These are phyloP conservation scores for Seladonia tumulorum DNA, from an alignment of 2,888 invertebrate genomes.

Conservation along the genomic window DNA sequence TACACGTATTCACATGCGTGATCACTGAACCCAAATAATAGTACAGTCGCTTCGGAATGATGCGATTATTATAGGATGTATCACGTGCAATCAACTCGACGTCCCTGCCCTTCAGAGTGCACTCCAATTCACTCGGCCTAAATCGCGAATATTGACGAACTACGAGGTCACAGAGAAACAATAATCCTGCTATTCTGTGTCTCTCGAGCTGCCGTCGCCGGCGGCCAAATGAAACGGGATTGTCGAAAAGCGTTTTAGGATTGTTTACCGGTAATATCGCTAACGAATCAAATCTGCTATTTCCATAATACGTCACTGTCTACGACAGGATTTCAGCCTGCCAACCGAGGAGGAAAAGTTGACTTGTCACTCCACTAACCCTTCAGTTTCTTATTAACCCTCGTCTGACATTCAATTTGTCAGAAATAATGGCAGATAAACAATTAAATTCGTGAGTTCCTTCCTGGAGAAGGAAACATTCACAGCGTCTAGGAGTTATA, in stretches of 20 bases:
- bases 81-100: constrained; percentile 40
- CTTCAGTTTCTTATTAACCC: neutral
- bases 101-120: constrained; percentile 12
- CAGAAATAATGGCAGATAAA: neutral
- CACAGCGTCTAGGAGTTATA: no score
- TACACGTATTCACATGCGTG: constrained; percentile 2
- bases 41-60: constrained; percentile 26
- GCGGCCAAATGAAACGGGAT: neutral
- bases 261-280: neutral
- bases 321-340: neutral
- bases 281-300: neutral
- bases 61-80: constrained; percentile 51
- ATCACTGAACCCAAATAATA: constrained; percentile 41
- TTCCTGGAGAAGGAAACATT: no score
- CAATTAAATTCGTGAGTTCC: no score
- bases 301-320: neutral
- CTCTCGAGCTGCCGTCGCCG: neutral
- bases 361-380: neutral
- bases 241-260: neutral
- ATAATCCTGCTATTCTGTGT: constrained; percentile 18
- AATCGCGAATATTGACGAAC: constrained; percentile 36
- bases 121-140: constrained; percentile 21
- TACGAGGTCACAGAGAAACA: constrained; percentile 21
- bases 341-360: neutral
- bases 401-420: neutral